Evolutionary conservation across 2,113 vertebrate species (phyloP).

Genomic region (Megaceryle maxima): DNA sequence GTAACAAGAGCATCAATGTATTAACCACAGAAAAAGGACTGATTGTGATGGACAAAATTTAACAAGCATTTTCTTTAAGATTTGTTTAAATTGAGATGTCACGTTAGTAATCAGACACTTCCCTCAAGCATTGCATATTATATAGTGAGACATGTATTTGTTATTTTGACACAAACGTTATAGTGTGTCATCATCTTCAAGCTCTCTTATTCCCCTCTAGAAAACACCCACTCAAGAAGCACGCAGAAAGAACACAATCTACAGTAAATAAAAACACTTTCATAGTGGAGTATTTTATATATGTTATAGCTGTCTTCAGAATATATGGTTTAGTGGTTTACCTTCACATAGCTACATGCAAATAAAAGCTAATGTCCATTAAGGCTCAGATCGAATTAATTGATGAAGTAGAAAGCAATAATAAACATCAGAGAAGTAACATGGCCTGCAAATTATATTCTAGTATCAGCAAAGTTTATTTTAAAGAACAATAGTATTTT

Average conservation of each 20-base stretch:
- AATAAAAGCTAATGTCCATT: not conserved
- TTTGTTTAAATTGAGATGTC: not conserved
- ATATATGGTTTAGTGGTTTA: not conserved
- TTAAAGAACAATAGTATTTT: not conserved
- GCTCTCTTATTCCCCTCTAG: not conserved
- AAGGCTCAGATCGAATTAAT: not conserved
- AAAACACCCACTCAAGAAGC: not conserved
- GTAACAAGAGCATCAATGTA: not conserved
- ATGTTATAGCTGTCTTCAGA: not conserved
- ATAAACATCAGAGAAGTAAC: not conserved
- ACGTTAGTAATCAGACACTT: not conserved
- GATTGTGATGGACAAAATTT: not conserved
- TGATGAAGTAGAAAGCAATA: not conserved
- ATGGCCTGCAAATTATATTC: not conserved
- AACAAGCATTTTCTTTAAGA: not conserved
- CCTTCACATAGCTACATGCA: not conserved
- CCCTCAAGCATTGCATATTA: not conserved
- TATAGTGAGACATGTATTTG: not conserved
- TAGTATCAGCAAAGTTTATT: not conserved
- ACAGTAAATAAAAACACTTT: not conserved
- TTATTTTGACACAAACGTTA: not conserved
- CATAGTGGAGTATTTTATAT: not conserved
- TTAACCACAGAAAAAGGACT: not conserved
- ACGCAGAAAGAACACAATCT: not conserved
- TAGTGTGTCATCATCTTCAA: not conserved